Percentiles rank a stretch among this genome's conserved stretches.
These are phyloP conservation scores for Stegastes partitus DNA, from an alignment of 2,113 vertebrate genomes.

Conservation along the genomic window DNA sequence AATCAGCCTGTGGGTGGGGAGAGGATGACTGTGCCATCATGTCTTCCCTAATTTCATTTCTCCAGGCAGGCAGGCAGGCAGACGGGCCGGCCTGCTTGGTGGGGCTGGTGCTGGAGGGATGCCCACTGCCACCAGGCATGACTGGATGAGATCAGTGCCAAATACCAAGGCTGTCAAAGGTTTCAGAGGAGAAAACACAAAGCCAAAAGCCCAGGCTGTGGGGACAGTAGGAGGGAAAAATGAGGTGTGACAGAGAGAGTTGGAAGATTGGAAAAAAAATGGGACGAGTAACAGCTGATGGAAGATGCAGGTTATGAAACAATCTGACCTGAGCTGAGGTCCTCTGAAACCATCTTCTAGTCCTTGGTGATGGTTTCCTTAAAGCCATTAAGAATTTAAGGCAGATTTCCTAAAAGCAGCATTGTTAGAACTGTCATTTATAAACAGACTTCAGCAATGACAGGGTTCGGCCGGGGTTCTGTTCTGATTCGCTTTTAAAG, in stretches of 20 bases:
- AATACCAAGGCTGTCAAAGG: conserved; percentile 75
- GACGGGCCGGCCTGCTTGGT: conserved; percentile 56
- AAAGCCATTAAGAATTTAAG: not conserved
- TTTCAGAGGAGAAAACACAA: conserved; percentile 56
- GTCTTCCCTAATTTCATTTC: conserved; percentile 83
- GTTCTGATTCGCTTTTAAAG: too few relatives aligned
- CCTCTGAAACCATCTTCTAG: too few relatives aligned
- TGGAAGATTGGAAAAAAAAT: not conserved
- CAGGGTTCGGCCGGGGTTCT: too few relatives aligned
- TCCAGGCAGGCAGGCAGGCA: conserved; percentile 53
- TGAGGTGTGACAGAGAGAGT: conserved; percentile 12
- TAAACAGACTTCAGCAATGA: too few relatives aligned
- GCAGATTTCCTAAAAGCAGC: too few relatives aligned
- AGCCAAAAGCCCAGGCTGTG: conserved; percentile 34
- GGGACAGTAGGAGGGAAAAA: conserved; percentile 25
- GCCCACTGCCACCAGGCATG: conserved; percentile 75
- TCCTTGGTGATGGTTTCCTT: not conserved
- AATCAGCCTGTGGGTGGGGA: conserved; percentile 79
- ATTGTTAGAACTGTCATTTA: too few relatives aligned
- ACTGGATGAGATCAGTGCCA: conserved; percentile 57
- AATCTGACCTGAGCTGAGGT: not conserved
- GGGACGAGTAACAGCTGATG: not conserved
- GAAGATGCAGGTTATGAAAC: not conserved
- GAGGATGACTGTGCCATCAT: conserved; percentile 82
- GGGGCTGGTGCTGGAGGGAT: conserved; percentile 72